Conservation (phyloP, 2,888 invertebrate species). For the Osmoderma eremita region DNA sequence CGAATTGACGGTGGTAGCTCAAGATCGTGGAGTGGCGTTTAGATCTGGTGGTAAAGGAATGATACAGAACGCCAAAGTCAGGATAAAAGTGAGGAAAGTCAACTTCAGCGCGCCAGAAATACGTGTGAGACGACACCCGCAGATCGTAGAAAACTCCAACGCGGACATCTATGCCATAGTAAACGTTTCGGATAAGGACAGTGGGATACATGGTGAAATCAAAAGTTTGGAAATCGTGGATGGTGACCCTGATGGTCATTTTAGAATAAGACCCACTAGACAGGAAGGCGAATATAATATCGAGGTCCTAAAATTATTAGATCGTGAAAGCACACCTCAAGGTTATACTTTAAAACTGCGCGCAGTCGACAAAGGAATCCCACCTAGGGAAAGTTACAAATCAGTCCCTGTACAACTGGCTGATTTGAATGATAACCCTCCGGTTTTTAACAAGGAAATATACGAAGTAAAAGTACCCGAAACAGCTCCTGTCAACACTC, state of each 20-base stretch:
- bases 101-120: constrained; percentile 90
- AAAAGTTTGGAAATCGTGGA: constrained; percentile 84
- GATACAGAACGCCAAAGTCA: constrained; percentile 81
- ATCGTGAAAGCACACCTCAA: constrained; percentile 80
- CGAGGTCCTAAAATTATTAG: constrained; percentile 79
- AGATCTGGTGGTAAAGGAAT: constrained; percentile 65
- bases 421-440: constrained; percentile 86
- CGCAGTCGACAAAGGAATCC: constrained; percentile 85
- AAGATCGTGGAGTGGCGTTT: constrained; percentile 81
- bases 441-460: constrained; percentile 85
- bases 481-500: constrained; percentile 88
- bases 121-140: constrained; percentile 80
- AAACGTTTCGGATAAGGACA: constrained; percentile 83
- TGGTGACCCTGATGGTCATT: constrained; percentile 91
- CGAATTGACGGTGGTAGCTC: constrained; percentile 82
- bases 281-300: constrained; percentile 81
- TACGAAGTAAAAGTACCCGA: constrained; percentile 91
- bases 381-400: constrained; percentile 81
- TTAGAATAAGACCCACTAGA: constrained; percentile 75
- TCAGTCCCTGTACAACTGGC: constrained; percentile 82
- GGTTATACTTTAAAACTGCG: constrained; percentile 89
- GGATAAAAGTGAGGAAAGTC: constrained; percentile 80
- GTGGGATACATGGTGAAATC: constrained; percentile 86
- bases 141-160: constrained; percentile 82
- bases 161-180: constrained; percentile 91